Base-by-base conservation (phyloP, 2,797 vertebrate genomes). In the Characodon lateralis region DNA sequence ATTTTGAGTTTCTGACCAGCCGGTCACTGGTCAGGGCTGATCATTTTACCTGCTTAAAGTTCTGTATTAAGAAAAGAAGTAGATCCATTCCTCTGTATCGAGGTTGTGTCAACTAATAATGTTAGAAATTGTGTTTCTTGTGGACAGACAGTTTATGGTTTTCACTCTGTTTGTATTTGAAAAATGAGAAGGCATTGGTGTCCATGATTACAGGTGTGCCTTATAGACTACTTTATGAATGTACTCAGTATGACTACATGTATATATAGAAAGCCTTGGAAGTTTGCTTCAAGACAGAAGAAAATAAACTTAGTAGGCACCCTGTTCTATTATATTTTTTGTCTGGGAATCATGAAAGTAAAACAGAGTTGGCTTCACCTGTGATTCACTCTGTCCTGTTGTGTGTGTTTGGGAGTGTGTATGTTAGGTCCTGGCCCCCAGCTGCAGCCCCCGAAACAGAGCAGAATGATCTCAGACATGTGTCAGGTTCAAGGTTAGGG, bases 151-250 rank as follows among this genome's bases (percentile, higher is more conserved):
- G 80, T 81, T 89, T 88, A 88, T 88, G 80, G 91, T 87, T 92
- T 94, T 89, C 92, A 93, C 71, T 87, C 82, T 81, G 89, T 80
- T 63, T 87, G 80, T 81, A 84, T 89, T 80, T 89, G 80, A 91
- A 87, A 93, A 93, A 94, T 93, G 87, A 93, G 89, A 91, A 92
- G 88, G 85, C 89, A 90, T 88, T 74, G 85, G 88, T 89, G 79
- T 83, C 87, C 88, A 82, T 93, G 92, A 94, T 94, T 92, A 91
- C 87, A 91, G 83, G 83, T 90, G 86, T 86, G 79, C 84, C 88
- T 84, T 74, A 80, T 83, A 82, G 88, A 87, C 82, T 91, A 85
- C 82, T 93, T 91, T 91, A 92, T 86, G 89, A 89, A 86, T 82
- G 84, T 86, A 85, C 91, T 89, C 80, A 87, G 78, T 78, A 71